Base-by-base conservation (phyloP, 2,113 vertebrate genomes). In the Ivindomyrus marchei region DNA sequence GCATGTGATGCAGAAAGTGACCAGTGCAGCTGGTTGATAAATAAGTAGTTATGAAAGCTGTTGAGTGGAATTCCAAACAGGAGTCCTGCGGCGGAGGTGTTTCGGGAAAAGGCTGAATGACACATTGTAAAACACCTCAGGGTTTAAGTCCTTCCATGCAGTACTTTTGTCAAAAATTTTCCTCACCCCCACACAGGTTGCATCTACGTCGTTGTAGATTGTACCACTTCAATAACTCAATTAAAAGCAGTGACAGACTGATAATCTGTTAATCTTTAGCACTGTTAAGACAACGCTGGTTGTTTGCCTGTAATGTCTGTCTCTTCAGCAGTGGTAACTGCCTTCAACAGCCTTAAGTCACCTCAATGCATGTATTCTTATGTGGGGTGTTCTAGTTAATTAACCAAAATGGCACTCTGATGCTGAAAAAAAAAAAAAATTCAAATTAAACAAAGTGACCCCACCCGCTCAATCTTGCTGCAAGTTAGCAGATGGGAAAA, bases 401-500 rank as follows among this genome's bases (percentile, higher is more conserved):
- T 19, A 49, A 36, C 36, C 47, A 52, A 36, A 83, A 42, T 80
- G 47, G 47, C 24, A 70, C n/a, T 24, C 49, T 83, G 31, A 47
- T 31, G 3, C 39, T 46, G 31, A 53, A 53, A 47, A 52, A 89
- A 83, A 89, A 83, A 45, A 17, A 42, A 66, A 70, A 21, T 31
- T 88, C 53, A 85, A 46, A 88, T 70, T 84, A 87, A 90, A 88
- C 56, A 53, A 56, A 39, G 58, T 49, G 19, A 17, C 45, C 52
- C 58, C 36, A 8, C 19, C 46, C 47, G 45, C 45, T 4, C 8
- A 52, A 47, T n/a, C 84, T 88, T 53, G 42, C 19, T 31, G 21
- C 58, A 49, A 66, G 46, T 17, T 89, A 90, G 85, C 77, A 91
- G 89, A 88, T 87, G 88, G 47, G 49, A 17, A 66, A 84, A 8